Percentiles rank a stretch among this genome's conserved stretches.
Conservation (phyloP, 2,888 invertebrate species). For the Craniophora ligustri region DNA sequence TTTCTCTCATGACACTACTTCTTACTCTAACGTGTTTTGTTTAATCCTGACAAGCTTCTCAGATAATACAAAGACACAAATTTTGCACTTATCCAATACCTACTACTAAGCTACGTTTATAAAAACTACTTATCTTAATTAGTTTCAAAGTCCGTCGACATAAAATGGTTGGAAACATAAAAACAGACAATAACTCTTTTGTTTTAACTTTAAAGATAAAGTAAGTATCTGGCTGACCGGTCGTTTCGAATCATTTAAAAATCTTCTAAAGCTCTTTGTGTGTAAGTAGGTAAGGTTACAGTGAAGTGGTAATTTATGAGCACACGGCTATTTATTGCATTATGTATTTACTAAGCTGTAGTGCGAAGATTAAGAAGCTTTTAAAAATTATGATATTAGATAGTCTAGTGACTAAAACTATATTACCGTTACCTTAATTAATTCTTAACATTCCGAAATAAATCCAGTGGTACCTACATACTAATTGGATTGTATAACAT, state of each 20-base stretch:
- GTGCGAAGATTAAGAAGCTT: too few relatives aligned
- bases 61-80: background rate
- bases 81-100: background rate
- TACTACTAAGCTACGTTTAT: too few relatives aligned
- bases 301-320: background rate
- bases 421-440: too few relatives aligned
- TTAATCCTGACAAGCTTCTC: too few relatives aligned
- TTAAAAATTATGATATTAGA: too few relatives aligned
- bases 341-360: background rate
- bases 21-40: too few relatives aligned
- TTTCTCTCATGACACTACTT: too few relatives aligned
- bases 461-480: too few relatives aligned
- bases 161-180: background rate
- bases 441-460: too few relatives aligned
- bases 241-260: conserved; percentile 32
- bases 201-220: conserved; percentile 30
- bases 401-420: too few relatives aligned
- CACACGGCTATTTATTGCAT: background rate
- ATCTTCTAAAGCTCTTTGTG: conserved; percentile 30
- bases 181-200: conserved; percentile 12
- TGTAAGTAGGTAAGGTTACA: conserved; percentile 1
- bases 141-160: background rate
- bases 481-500: too few relatives aligned
- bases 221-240: conserved; percentile 4
- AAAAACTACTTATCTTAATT: background rate